phyloP scores from a whole-genome alignment of 2,797 vertebrate species.

The Lepus oiostolus region DNA sequence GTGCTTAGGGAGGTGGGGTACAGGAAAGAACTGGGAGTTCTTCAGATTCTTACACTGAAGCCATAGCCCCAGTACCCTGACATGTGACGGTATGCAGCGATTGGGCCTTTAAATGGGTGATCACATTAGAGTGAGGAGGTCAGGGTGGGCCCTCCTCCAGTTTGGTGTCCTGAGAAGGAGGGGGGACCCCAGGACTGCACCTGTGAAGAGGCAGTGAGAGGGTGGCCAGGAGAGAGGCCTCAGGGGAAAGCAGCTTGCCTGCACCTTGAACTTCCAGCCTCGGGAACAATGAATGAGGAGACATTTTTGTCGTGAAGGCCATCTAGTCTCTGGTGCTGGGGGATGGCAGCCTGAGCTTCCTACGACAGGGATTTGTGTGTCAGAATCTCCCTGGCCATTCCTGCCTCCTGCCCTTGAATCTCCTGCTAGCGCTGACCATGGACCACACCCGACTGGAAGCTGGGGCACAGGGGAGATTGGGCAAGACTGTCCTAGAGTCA shows the following conservation, averaged over 20 bases:
- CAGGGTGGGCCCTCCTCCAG: not conserved
- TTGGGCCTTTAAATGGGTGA: not conserved
- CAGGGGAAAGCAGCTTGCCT: too few species aligned
- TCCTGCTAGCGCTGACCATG: not conserved
- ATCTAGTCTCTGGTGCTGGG: not conserved
- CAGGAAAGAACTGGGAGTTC: not conserved
- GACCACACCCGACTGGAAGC: not conserved
- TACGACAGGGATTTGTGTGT: rapidly evolving
- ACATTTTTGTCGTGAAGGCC: not conserved
- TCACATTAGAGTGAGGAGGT: not conserved
- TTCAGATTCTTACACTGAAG: too few species aligned
- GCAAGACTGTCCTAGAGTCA: not conserved
- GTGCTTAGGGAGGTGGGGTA: not conserved
- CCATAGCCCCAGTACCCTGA: not conserved
- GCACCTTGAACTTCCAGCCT: not conserved
- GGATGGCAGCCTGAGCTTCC: not conserved
- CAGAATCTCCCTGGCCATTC: not conserved
- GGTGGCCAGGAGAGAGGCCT: not conserved
- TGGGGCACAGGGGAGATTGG: not conserved
- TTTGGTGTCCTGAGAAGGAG: not conserved
- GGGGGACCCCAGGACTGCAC: not conserved
- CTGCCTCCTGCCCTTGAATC: not conserved
- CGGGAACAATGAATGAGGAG: not conserved
- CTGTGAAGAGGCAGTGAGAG: not conserved
- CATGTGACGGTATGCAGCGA: not conserved